Evolutionary conservation across 2,113 vertebrate genomes (phyloP).

Genomic region (Odocoileus virginianus): DNA sequence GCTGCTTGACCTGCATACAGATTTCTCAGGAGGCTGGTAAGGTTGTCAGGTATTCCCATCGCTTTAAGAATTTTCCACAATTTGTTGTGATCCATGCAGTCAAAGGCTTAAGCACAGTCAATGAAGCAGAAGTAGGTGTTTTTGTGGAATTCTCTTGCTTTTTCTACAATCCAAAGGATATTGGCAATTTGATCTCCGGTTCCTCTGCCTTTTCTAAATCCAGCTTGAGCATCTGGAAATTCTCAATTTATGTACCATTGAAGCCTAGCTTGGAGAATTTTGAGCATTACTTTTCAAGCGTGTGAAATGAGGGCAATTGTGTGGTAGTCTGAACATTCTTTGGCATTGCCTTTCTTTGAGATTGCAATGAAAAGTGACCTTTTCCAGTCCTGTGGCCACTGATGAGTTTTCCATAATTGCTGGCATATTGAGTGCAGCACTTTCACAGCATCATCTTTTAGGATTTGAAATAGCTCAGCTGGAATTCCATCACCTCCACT

Average conservation of each 20-base stretch:
- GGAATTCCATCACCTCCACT: background rate
- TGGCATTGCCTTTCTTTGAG: background rate
- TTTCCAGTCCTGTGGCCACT: background rate
- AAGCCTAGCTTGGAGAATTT: background rate
- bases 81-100: background rate
- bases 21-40: background rate
- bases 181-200: background rate
- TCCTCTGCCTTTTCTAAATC: background rate
- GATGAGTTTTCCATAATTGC: background rate
- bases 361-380: background rate
- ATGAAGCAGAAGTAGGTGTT: background rate
- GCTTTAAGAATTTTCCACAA: background rate
- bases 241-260: background rate
- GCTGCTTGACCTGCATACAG: background rate
- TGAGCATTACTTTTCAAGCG: background rate
- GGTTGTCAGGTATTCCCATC: background rate
- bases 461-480: background rate
- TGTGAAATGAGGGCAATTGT: background rate
- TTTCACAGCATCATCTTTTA: background rate
- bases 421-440: background rate
- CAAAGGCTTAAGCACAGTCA: background rate
- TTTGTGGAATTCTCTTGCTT: background rate
- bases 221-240: background rate
- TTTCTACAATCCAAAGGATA: rapidly evolving
- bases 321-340: background rate